These are phyloP conservation scores for Oreochromis grahami DNA, from an alignment of 2,797 vertebrate species.

Conservation along the genomic window DNA sequence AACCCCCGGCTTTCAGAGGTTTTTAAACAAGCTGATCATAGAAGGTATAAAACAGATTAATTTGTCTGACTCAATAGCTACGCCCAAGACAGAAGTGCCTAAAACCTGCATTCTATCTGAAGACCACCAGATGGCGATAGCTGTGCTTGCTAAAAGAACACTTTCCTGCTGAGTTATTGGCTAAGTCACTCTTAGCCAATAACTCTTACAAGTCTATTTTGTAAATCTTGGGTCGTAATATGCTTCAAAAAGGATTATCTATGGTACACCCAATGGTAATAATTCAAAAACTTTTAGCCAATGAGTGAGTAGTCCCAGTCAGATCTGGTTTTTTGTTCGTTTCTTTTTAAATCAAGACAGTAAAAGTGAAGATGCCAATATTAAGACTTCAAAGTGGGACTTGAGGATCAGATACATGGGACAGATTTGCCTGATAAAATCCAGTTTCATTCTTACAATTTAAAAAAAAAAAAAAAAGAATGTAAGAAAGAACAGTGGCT, in stretches of 20 bases:
- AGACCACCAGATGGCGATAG: not conserved
- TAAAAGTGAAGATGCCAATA: not conserved
- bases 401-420: not conserved
- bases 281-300: not conserved
- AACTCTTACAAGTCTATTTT: not conserved
- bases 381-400: not conserved
- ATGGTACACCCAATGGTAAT: not conserved
- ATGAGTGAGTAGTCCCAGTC: not conserved
- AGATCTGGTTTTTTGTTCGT: not conserved
- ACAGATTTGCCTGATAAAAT: not conserved
- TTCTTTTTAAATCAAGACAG: not conserved
- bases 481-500: not conserved
- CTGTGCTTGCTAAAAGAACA: not conserved
- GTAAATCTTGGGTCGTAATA: rapidly evolving
- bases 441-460: not conserved
- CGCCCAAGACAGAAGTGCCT: not conserved
- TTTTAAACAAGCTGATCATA: not conserved
- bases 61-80: not conserved
- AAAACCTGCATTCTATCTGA: not conserved
- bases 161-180: not conserved
- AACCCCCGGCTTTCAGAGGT: rapidly evolving
- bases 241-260: too few species aligned
- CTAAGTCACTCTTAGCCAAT: not conserved
- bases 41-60: not conserved
- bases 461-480: not conserved